Base-by-base conservation (phyloP, 2,113 vertebrate species). In the Toxostoma redivivum region DNA sequence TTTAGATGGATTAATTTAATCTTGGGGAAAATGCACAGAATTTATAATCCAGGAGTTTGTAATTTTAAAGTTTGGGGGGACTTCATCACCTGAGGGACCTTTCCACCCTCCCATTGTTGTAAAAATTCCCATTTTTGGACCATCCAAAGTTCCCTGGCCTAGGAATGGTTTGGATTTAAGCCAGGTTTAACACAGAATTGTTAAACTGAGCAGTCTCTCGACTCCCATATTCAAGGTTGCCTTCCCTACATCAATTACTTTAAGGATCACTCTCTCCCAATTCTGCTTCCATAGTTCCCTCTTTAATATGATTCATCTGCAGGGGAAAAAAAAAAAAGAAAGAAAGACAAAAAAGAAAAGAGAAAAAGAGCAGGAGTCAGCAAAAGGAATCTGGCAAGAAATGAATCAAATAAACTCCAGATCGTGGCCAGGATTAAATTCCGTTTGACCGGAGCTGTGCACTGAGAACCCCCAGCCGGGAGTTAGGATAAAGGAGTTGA, bases 381-480 rank as follows among this genome's bases (percentile, higher is more conserved):
- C 95, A 97, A 95, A 95, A 40, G 69, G 30, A 94, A 61, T 65
- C 67, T 96, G 92, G 93, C 70, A 78, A 91, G 76, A 82, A 95
- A 96, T 96, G 87, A 97, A 95, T 89, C 89, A 96, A 96, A 81
- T 42, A 56, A 94, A 89, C 73, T 74, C 86, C 24, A 85, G 96
- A 84, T 44, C 42, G 19, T 69, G 72, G 47, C 62, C 80, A 96
- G 28, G 23, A 62, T 88, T 88, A 47, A 88, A 96, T 96, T 91
- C 64, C 48, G 38, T 50, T 61, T 82, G 83, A 70, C 78, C 74
- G 56, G 67, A 78, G 84, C 72, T 45, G 69, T 16, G 33, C 35
- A 10, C 40, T 23, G 35, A 64, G 64, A 61, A 4, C 14, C 14
- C 54, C 6, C 56, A 65, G 50, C 22, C 28, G 19, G 64, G 28